These are phyloP conservation scores for Drosophila bocqueti DNA, from an alignment of 1,140 invertebrate species.

Conservation along the genomic window DNA sequence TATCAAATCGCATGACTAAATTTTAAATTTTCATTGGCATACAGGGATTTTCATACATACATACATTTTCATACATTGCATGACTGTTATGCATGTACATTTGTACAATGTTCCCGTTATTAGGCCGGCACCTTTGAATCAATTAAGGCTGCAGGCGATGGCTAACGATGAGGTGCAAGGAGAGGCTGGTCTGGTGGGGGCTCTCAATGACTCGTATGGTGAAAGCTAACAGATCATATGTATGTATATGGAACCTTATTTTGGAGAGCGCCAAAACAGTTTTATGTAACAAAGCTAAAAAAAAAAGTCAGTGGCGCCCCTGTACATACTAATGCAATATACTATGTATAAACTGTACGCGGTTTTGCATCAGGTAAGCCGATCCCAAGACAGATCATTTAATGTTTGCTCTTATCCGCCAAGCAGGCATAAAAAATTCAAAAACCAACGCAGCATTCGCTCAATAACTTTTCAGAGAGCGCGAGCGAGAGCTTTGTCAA, in stretches of 20 bases:
- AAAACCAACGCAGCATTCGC: conserved; percentile 1
- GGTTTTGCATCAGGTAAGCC: conserved; percentile 46
- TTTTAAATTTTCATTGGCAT: background rate
- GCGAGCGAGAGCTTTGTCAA: background rate
- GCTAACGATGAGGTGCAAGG: conserved; percentile 44
- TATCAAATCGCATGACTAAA: conserved; percentile 1
- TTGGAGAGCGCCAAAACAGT: conserved; percentile 23
- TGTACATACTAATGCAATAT: conserved; percentile 14
- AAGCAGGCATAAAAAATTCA: conserved; percentile 23
- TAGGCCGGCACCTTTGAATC: conserved; percentile 63
- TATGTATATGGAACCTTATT: conserved; percentile 5
- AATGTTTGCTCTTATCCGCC: conserved; percentile 34
- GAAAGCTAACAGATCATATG: background rate
- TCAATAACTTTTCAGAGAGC: background rate
- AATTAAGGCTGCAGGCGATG: conserved; percentile 61
- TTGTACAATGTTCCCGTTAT: conserved; percentile 2
- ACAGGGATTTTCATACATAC: background rate
- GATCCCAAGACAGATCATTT: conserved; percentile 40
- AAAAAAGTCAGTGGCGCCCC: background rate
- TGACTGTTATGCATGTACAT: background rate
- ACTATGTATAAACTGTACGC: conserved; percentile 34
- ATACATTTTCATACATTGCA: conserved; percentile 3
- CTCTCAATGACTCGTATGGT: conserved; percentile 6
- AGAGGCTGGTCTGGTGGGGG: conserved; percentile 26
- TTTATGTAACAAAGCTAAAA: conserved; percentile 9